Conservation (phyloP, 2,888 invertebrate genomes). For the Tridacna gigas region DNA sequence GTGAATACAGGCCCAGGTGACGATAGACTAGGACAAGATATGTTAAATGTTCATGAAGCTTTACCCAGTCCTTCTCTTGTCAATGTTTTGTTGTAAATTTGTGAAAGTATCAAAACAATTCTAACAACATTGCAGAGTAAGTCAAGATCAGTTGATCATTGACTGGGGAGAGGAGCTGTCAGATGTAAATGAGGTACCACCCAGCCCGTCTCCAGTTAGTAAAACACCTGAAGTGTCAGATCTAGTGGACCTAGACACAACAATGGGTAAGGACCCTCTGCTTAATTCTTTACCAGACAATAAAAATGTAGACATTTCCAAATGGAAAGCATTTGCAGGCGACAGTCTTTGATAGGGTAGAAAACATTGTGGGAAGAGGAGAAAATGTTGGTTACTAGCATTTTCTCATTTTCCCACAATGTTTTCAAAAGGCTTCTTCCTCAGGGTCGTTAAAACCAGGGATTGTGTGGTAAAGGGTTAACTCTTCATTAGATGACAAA, state of each 20-base stretch:
- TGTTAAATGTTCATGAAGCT: no score
- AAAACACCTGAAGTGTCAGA: slow-evolving; percentile 53
- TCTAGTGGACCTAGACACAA: slow-evolving; percentile 64
- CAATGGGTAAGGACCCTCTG: slow-evolving; percentile 65
- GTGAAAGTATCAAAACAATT: no score
- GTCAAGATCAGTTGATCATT: slow-evolving; percentile 73
- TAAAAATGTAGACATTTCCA: no score
- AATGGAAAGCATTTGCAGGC: no score
- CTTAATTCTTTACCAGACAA: background rate
- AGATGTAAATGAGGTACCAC: slow-evolving; percentile 53
- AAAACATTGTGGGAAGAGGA: background rate
- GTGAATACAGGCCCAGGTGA: no score
- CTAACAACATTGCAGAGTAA: slow-evolving; percentile 60
- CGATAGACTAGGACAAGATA: no score
- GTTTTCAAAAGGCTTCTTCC: background rate
- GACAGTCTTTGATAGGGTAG: background rate
- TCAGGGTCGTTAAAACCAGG: background rate
- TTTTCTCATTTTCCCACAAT: background rate
- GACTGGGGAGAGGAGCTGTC: slow-evolving; percentile 70
- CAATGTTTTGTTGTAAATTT: no score
- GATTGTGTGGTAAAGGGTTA: background rate
- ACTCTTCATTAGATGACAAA: no score
- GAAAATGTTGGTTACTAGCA: background rate
- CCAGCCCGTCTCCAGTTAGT: slow-evolving; percentile 40
- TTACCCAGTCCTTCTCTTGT: no score